Evolutionary conservation across 1,140 invertebrate species (phyloP).

Genomic region (Antheraea pernyi): DNA sequence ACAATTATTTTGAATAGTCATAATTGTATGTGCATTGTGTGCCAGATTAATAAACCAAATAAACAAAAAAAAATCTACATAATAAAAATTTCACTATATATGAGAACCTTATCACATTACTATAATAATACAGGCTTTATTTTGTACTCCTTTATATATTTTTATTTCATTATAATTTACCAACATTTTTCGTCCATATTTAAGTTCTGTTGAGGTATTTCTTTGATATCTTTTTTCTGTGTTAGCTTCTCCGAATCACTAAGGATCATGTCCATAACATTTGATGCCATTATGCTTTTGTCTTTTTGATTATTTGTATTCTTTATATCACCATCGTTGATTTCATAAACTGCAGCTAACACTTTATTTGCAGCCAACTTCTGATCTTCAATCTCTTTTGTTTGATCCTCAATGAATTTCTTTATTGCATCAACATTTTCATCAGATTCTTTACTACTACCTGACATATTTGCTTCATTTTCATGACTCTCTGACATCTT

Average conservation of each 20-base stretch:
- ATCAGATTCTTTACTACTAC: constrained; percentile 46
- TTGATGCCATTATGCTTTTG: constrained; percentile 25
- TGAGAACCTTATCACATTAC: too few species aligned
- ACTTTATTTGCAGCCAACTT: constrained; percentile 12
- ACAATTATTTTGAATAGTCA: too few species aligned
- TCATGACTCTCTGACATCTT: background rate
- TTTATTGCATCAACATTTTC: constrained; percentile 64
- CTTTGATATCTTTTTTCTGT: constrained; percentile 32
- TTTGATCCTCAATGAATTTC: constrained; percentile 59
- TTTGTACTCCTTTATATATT: too few species aligned
- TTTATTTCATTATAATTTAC: background rate
- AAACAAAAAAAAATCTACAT: too few species aligned
- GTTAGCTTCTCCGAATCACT: constrained; percentile 47
- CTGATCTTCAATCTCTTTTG: constrained; percentile 33
- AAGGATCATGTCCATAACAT: constrained; percentile 57
- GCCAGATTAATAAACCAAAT: too few species aligned
- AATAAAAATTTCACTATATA: too few species aligned
- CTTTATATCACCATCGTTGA: background rate
- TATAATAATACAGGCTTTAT: too few species aligned
- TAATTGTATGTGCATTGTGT: too few species aligned
- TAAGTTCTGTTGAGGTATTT: constrained; percentile 23
- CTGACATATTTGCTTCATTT: constrained; percentile 15
- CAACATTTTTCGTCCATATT: constrained; percentile 38
- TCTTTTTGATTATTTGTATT: constrained; percentile 20
- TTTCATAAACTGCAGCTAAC: background rate